Conservation (phyloP, 2,113 vertebrate genomes). For the Carollia perspicillata region DNA sequence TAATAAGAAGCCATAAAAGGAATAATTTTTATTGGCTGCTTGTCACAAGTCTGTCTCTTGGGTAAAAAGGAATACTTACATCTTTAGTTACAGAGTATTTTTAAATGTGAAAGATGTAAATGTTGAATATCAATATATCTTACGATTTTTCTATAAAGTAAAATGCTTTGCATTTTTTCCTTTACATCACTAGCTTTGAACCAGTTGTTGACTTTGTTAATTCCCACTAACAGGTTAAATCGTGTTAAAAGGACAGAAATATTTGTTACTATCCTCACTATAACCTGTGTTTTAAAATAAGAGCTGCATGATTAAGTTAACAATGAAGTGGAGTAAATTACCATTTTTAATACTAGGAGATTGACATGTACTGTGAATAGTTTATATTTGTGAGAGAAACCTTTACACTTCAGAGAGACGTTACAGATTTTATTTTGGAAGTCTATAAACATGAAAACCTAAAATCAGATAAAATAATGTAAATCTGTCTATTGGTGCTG, state of each 20-base stretch:
- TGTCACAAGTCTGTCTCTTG: not conserved
- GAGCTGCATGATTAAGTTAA: not conserved
- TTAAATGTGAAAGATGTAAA: slow-evolving; percentile 5
- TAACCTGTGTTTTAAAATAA: not conserved
- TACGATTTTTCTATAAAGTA: not conserved
- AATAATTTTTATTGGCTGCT: not conserved
- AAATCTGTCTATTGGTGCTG: not conserved
- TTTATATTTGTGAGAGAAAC: not conserved
- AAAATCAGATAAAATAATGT: not conserved
- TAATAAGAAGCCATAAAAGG: not conserved
- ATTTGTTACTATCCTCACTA: not conserved
- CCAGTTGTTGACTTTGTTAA: not conserved
- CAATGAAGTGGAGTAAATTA: not conserved
- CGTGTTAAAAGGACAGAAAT: not conserved
- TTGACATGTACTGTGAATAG: not conserved
- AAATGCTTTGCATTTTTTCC: not conserved
- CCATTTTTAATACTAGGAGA: not conserved
- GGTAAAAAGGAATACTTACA: not conserved
- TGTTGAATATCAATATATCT: not conserved
- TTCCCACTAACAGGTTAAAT: not conserved
- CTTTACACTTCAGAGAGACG: not conserved
- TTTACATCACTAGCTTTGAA: not conserved
- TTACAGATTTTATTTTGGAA: not conserved
- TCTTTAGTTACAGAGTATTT: not conserved
- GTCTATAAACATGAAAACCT: not conserved